phyloP scores from a whole-genome alignment of 2,888 invertebrate genomes.

The Antheraea assamensis region DNA sequence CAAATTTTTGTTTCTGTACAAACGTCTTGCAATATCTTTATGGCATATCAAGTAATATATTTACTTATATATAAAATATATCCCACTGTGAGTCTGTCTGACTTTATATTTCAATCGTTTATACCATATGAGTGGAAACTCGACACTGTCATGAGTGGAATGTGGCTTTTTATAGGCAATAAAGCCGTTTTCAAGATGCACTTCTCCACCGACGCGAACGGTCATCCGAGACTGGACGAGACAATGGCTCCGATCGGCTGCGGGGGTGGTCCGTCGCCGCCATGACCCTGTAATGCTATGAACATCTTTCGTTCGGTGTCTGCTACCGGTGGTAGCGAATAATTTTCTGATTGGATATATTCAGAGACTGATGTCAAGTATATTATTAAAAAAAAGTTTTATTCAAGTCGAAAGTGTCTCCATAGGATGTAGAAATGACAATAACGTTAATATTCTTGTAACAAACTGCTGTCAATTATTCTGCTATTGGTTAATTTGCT shows the following conservation, averaged over 20 bases:
- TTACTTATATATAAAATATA: background rate
- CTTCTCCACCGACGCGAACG: background rate
- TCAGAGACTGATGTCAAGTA: too few relatives aligned
- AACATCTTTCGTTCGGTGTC: background rate
- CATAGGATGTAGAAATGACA: too few relatives aligned
- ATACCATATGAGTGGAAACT: background rate
- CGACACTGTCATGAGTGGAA: conserved; percentile 17
- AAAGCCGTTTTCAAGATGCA: conserved; percentile 15
- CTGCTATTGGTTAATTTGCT: too few relatives aligned
- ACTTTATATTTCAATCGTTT: background rate
- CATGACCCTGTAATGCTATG: conserved; percentile 20
- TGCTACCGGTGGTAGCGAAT: background rate
- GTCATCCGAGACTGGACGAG: conserved; percentile 6
- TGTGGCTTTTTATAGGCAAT: conserved; percentile 21
- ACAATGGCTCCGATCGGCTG: conserved; percentile 19
- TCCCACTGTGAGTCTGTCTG: background rate
- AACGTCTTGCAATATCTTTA: too few relatives aligned
- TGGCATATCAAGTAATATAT: background rate
- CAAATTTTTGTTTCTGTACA: too few relatives aligned
- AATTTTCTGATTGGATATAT: background rate
- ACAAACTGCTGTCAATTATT: too few relatives aligned
- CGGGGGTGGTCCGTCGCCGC: conserved; percentile 8
- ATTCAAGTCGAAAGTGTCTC: too few relatives aligned
- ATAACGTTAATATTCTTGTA: too few relatives aligned
- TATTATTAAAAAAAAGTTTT: too few relatives aligned